Conservation (phyloP, 2,888 invertebrate genomes). For the Amphipyra berbera region DNA sequence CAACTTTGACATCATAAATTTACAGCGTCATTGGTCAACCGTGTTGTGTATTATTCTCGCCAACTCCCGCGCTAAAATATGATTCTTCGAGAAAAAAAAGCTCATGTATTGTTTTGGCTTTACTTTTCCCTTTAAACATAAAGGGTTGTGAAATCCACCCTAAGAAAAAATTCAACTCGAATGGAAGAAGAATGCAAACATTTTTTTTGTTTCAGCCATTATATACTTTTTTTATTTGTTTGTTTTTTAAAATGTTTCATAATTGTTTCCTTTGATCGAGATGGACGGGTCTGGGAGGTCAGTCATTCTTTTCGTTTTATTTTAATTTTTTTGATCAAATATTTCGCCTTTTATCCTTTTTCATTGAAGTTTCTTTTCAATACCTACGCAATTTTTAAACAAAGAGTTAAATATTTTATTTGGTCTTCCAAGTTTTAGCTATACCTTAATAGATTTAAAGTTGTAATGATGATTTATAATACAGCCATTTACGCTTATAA, state of each 20-base stretch:
- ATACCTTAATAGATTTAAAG: no score
- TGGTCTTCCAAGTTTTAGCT: not conserved
- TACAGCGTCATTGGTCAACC: not conserved
- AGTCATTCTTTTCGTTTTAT: constrained; percentile 47
- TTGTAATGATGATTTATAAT: no score
- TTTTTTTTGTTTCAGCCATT: constrained; percentile 67
- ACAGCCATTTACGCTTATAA: no score
- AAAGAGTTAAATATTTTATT: constrained; percentile 28
- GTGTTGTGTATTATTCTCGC: not conserved
- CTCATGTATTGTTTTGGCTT: constrained; percentile 74
- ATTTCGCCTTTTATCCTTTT: constrained; percentile 27
- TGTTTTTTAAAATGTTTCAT: constrained; percentile 64
- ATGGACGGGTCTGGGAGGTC: constrained; percentile 52
- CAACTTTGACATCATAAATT: not conserved
- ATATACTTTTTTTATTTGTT: constrained; percentile 65
- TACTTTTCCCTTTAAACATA: constrained; percentile 68
- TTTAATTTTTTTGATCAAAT: constrained; percentile 47
- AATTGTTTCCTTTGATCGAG: constrained; percentile 67
- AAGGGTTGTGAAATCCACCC: constrained; percentile 79
- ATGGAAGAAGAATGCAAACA: constrained; percentile 75
- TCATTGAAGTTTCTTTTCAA: constrained; percentile 46
- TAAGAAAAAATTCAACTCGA: constrained; percentile 78
- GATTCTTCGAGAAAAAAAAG: constrained; percentile 65
- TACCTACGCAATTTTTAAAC: constrained; percentile 37
- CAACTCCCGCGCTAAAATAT: constrained; percentile 59